Evolutionary conservation across 2,888 invertebrate genomes (phyloP), one percentile per base, ranked within the genome.

Genomic region (Ophioninae sp.): DNA sequence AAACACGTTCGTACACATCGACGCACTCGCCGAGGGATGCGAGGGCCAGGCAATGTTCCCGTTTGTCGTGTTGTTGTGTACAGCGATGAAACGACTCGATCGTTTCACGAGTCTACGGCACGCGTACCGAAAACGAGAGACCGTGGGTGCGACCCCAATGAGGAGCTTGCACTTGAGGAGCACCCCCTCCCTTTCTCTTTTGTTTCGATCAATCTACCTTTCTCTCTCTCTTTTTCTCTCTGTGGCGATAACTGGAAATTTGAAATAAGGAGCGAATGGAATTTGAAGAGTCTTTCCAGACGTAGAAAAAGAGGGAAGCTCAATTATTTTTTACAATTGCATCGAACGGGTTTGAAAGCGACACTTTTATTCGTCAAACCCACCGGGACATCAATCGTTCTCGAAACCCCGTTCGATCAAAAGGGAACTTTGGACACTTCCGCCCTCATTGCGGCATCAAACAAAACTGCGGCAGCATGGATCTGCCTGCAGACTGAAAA

Each of bases 61-160:
- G 61, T 70, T 44, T 88, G 89, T 89, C 88, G 88, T 91, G 90
- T 92, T 92, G 92, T 92, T 91, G 59, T 59, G 20, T 21, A 91
- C 91, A 89, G 88, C 88, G 88, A 86, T 89, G 90, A 50, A 92
- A 91, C 92, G 91, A 92, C 88, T 92, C 92, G 91, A 93, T 92
- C 92, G 91, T 88, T 90, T 89, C 88, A 87, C 87, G 86, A 84
- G 86, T 82, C 70, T 82, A 77, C 50, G 76, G 80, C 73, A 73
- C 82, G 69, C 73, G 70, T 62, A 21, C 50, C 41, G 70, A 68
- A 74, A 79, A 64, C 81, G 81, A 79, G 82, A 79, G 82, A 67
- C 67, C 30, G 82, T 81, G 86, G 82, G 86, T 88, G 84, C 84
- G 83, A 83, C 87, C 87, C 90, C 89, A 89, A 89, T 86, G 88